Base-by-base conservation (phyloP, 92 coral and sea anemone species). In the Porites cylindrica region DNA sequence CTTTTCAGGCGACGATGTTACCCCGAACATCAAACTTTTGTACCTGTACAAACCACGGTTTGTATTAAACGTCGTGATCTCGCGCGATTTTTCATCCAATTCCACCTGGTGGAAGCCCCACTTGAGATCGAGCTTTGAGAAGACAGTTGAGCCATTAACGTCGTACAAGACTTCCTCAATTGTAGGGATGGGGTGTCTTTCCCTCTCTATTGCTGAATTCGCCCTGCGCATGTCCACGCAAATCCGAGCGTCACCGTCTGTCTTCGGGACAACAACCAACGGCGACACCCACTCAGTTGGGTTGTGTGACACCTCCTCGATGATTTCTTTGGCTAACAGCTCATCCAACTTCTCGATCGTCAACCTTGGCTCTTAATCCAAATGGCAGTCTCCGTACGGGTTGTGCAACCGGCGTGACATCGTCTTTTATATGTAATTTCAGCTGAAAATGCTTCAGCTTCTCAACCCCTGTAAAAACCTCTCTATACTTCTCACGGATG, bases 41-140 rank as follows among this genome's bases (percentile, higher is more conserved):
- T 90, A 78, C 32, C 85, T 38, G 78, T 84, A 90, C 43, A 90
- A 61, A 7, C 86, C 86, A 23, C 81, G 72, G 86, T 89, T 90
- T 43, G 89, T 78, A 51, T 78, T 79, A 84, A 85, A 89, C 69
- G 86, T 72, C 47, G 89, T 85, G 65, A 90, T 90, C 58, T 63
- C 67, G 21, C 81, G 88, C 32, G 89, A 83, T 71, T 70, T 62
- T 56, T 68, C 63, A 17, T 89, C 85, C 12, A 90, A 58, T 66
- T 81, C 87, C 54, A 88, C 56, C 80, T 88, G 87, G 59, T 88
- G 87, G 32, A 81, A 88, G 60, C 91, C 91, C 76, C 91, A 78
- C 52, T 79, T 63, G 53, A 54, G 87, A 1, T 82, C 80, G 69
- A 82, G 69, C 64, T 82, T 82, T 51, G 77, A 66, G 78, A 82